These are phyloP conservation scores for Meloidogyne hapla DNA, from an alignment of 1,140 invertebrate genomes.

Conservation along the genomic window DNA sequence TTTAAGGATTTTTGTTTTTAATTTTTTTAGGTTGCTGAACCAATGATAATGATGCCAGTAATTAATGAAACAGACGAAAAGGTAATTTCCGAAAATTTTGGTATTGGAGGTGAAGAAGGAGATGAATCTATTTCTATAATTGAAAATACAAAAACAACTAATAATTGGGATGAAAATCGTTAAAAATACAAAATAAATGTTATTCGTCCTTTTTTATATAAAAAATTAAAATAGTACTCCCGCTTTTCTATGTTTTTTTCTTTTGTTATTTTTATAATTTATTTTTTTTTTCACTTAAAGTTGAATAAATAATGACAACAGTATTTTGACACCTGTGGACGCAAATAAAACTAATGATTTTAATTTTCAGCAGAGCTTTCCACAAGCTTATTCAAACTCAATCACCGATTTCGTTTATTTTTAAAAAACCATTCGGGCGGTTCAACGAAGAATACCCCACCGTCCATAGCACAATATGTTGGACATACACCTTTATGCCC, in stretches of 20 bases:
- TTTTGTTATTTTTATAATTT: not conserved
- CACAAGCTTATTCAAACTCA: not conserved
- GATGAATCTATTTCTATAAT: not conserved
- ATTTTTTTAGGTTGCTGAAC: constrained; percentile 13
- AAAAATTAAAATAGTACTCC: too few species aligned
- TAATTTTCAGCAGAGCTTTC: too few species aligned
- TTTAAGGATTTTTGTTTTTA: not conserved
- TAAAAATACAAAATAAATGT: not conserved
- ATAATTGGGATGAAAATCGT: not conserved
- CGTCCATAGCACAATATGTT: constrained; percentile 58
- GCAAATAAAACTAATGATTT: too few species aligned
- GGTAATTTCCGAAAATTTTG: not conserved
- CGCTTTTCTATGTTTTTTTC: not conserved
- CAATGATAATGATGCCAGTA: constrained; percentile 27
- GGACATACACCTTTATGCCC: constrained; percentile 58
- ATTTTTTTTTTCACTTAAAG: not conserved
- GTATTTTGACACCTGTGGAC: too few species aligned
- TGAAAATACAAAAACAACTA: not conserved
- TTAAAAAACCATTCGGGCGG: constrained; percentile 58
- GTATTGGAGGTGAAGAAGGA: not conserved
- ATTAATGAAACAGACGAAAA: constrained; percentile 11
- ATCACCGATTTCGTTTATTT: constrained; percentile 17
- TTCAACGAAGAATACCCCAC: constrained; percentile 55
- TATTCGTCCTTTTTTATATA: not conserved
- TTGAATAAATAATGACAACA: constrained; percentile 10